Evolutionary conservation across 2,113 vertebrate species (phyloP).

Genomic region (Dicrurus megarhynchus): DNA sequence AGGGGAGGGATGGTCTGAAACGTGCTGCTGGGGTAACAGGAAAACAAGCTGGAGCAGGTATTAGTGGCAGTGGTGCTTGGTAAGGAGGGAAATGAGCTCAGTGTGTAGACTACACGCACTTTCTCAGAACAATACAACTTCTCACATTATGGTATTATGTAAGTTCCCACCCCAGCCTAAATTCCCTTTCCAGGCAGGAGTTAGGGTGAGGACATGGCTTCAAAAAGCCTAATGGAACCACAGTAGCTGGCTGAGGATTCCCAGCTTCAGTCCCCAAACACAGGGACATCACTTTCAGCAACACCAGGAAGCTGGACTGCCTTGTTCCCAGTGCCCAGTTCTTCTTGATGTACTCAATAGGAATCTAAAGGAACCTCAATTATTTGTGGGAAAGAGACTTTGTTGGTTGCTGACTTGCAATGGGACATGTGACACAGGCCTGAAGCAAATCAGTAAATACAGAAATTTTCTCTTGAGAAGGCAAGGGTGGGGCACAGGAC

Average conservation of each 20-base stretch:
- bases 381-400: background rate
- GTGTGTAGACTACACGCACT: background rate
- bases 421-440: background rate
- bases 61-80: background rate
- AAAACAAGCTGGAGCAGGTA: background rate
- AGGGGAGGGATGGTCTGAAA: background rate
- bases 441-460: conserved; percentile 27
- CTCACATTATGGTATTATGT: accelerated
- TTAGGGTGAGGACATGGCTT: background rate
- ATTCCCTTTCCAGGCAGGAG: background rate
- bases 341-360: background rate
- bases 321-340: background rate
- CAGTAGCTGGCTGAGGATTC: background rate
- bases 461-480: conserved; percentile 34
- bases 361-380: background rate
- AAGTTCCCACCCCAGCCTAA: background rate
- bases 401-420: background rate
- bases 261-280: background rate
- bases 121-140: background rate
- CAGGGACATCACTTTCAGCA: background rate
- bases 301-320: background rate
- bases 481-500: background rate
- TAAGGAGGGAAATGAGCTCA: background rate
- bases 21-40: background rate
- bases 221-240: background rate